Conservation (phyloP, 2,888 invertebrate genomes). For the Eledone cirrhosa region DNA sequence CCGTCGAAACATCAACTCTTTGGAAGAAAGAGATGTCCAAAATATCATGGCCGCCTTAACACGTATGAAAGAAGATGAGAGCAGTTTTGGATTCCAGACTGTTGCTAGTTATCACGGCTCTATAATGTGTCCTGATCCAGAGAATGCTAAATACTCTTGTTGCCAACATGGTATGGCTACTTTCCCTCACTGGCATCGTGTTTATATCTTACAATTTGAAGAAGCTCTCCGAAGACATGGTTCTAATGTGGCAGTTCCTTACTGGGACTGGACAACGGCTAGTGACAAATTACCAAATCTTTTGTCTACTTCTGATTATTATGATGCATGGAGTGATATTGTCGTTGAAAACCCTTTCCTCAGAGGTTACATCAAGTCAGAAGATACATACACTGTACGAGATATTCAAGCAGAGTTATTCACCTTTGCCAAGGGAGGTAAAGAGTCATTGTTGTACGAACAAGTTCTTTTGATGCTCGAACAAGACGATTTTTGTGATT, state of each 20-base stretch:
- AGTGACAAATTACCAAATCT: conserved; percentile 34
- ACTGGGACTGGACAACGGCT: conserved; percentile 41
- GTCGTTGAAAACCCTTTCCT: conserved; percentile 30
- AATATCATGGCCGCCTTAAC: conserved; percentile 38
- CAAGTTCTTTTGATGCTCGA: conserved; percentile 28
- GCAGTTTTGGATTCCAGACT: conserved; percentile 38
- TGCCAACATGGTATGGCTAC: conserved; percentile 38
- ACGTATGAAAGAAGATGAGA: conserved; percentile 38
- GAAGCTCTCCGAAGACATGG: conserved; percentile 33
- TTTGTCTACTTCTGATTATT: conserved; percentile 29
- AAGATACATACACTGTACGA: conserved; percentile 21
- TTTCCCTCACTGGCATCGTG: conserved; percentile 40
- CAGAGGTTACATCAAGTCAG: conserved; percentile 23
- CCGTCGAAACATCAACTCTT: conserved; percentile 33
- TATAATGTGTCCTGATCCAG: conserved; percentile 32
- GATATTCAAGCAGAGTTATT: conserved; percentile 21
- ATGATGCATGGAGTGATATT: conserved; percentile 25
- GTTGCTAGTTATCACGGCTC: conserved; percentile 39
- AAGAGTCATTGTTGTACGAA: conserved; percentile 26
- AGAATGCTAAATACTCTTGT: conserved; percentile 37
- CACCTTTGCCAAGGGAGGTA: conserved; percentile 22
- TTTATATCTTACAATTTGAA: conserved; percentile 38
- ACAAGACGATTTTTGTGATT: conserved; percentile 30
- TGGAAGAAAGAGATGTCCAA: conserved; percentile 37
- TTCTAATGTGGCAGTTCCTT: conserved; percentile 38